Percentiles rank a stretch among this genome's conserved stretches.
Conservation (phyloP, 2,888 invertebrate species). For the Caenorhabditis sp. region DNA sequence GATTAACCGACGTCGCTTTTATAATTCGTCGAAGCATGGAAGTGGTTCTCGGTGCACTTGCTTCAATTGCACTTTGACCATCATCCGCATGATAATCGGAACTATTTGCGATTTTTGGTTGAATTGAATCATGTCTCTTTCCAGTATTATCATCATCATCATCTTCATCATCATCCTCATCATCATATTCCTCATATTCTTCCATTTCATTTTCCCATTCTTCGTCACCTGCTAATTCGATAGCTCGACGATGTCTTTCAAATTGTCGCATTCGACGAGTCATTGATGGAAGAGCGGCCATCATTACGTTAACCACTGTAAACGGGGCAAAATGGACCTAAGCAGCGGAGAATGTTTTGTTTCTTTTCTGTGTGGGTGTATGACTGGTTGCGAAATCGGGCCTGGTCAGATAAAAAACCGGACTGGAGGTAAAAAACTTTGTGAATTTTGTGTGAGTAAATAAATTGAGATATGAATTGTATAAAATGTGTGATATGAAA, state of each 20-base stretch:
- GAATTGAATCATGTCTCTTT: background rate
- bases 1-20: conserved; percentile 25
- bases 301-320: conserved; percentile 70
- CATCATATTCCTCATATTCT: conserved; percentile 29
- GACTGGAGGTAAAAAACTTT: too few relatives aligned
- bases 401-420: too few relatives aligned
- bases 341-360: too few relatives aligned
- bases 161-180: conserved; percentile 40
- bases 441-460: too few relatives aligned
- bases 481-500: too few relatives aligned
- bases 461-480: too few relatives aligned
- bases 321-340: background rate
- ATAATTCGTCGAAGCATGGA: conserved; percentile 33
- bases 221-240: conserved; percentile 67
- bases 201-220: conserved; percentile 40
- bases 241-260: conserved; percentile 65
- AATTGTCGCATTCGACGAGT: conserved; percentile 64
- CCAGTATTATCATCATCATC: conserved; percentile 7
- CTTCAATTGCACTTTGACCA: conserved; percentile 27
- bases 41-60: conserved; percentile 36
- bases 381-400: too few relatives aligned
- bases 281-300: conserved; percentile 70
- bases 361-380: too few relatives aligned
- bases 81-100: conserved; percentile 33
- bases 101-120: background rate